Evolutionary conservation across 2,797 vertebrate species (phyloP), one percentile per base, ranked within the genome.

Genomic region (Poeciliopsis turneri): DNA sequence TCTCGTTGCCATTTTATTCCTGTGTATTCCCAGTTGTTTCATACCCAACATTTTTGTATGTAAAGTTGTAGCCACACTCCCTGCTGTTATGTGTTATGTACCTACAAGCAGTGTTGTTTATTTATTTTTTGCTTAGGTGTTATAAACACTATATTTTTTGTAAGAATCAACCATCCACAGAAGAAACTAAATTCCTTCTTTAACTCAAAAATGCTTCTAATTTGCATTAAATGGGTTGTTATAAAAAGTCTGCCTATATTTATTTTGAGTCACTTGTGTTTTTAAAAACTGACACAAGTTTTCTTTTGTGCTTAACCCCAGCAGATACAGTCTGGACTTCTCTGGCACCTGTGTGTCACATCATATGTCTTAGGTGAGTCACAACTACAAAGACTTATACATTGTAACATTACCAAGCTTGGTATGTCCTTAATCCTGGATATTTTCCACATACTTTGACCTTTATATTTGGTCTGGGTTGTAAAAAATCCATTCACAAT

Each of bases 351-450:
- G 33, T 43, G 18, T 8, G 49, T 75, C 77, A 75, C 75, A 68
- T 20, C 18, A 33, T 45, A 6, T 51, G 74, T 78, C 39, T 76
- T 61, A 57, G 72, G 82, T 89, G 57, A 88, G 84, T 91, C 78
- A 76, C 46, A 6, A 64, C 33, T 25, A 78, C 39, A 68, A 49
- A 75, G 3, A 77, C 80, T 43, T 70, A n/a, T 71, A 79, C 55
- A 72, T 9, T 20, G 41, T 30, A 76, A 30, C 72, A 2, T 53
- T 75, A 43, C 46, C 20, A 33, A 33, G 30, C 59, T 76, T 15
- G 41, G 3, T 71, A 77, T 41, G 9, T 28, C 20, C 2, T 28
- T 71, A 39, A 59, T 74, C 33, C 28, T 39, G 7, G 13, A 0
- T 18, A 51, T 75, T 78, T 81, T 75, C 25, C 46, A 33, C 28